Base-by-base conservation (phyloP, 64 coral and sea anemone genomes). In the Pachyseris speciosa region DNA sequence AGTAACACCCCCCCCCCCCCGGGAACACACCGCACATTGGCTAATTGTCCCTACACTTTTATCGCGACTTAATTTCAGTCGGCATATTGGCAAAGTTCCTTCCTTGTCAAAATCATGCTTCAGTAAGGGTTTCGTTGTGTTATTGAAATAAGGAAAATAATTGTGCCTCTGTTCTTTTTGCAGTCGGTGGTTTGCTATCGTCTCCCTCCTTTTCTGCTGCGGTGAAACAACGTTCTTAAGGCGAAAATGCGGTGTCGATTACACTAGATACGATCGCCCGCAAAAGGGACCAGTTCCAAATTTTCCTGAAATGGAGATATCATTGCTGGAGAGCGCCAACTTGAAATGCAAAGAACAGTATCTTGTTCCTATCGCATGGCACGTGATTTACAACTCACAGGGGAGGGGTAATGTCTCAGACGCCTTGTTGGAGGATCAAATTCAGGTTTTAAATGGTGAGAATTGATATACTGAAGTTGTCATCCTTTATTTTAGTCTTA, bases 291-390 rank as follows among this genome's bases (percentile, higher is more conserved):
- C 28, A 31, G 27, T 47, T 29, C 28, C 29, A 13, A 51, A 78
- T 53, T 28, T 51, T 53, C 47, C 74, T 53, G n/a, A 78, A 5
- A 34, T 53, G 8, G 47, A 78, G 6, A 78, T 16, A 11, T 53
- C 53, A 7, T 13, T 53, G 27, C 25, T 78, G 74, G 34, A 51
- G 27, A 78, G 51, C n/a, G 12, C 15, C n/a, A 66, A 74, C 51
- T 8, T 84, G 17, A 24, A 83, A 20, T 92, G 90, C 33, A 60
- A 84, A 5, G 90, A 92, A 1, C 52, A 78, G 80, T 85, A 85
- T 26, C 38, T 85, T 48, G 68, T 92, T 47, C 81, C 90, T 47
- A 63, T 92, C 0, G 90, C 80, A 17, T 92, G 81, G 90, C 90
- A 92, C 64, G 70, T 86, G 38, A 75, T 92, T 24, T 15, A 65